A percentile compares a stretch with the other conserved stretches of the same genome.
These are phyloP conservation scores for Phalacrocorax carbo DNA, from an alignment of 2,113 vertebrate species.

Conservation along the genomic window DNA sequence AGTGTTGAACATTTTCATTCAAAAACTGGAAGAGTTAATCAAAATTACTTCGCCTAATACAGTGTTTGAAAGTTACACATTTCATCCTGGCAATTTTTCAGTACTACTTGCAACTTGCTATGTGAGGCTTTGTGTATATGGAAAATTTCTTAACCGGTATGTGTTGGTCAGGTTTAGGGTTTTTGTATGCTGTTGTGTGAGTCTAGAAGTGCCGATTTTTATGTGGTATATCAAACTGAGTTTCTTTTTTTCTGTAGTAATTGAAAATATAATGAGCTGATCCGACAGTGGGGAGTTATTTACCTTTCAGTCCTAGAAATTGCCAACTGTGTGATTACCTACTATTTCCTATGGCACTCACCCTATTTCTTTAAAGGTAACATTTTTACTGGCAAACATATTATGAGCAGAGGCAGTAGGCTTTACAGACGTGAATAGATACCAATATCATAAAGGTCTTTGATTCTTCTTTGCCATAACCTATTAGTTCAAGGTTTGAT, in stretches of 20 bases:
- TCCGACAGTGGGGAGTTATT: neutral
- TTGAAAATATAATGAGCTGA: neutral
- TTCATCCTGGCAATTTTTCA: neutral
- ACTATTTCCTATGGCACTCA: neutral
- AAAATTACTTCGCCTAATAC: neutral
- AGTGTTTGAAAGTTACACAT: neutral
- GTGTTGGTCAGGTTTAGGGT: neutral
- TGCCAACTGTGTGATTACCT: neutral
- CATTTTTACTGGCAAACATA: neutral
- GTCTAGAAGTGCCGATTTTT: neutral
- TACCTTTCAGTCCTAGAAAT: neutral
- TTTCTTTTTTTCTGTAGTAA: neutral
- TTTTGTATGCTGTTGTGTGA: neutral
- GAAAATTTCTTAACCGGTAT: neutral
- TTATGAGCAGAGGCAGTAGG: neutral
- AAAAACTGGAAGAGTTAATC: neutral
- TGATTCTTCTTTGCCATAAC: neutral
- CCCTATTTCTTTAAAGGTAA: neutral
- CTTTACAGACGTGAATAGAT: neutral
- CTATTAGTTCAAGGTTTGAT: neutral
- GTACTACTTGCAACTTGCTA: neutral
- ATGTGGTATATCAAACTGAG: neutral
- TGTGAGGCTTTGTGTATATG: neutral
- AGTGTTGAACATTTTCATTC: neutral
- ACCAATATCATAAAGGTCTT: neutral